phyloP scores from a whole-genome alignment of 1,140 invertebrate species.

The Cataglyphis hispanica region DNA sequence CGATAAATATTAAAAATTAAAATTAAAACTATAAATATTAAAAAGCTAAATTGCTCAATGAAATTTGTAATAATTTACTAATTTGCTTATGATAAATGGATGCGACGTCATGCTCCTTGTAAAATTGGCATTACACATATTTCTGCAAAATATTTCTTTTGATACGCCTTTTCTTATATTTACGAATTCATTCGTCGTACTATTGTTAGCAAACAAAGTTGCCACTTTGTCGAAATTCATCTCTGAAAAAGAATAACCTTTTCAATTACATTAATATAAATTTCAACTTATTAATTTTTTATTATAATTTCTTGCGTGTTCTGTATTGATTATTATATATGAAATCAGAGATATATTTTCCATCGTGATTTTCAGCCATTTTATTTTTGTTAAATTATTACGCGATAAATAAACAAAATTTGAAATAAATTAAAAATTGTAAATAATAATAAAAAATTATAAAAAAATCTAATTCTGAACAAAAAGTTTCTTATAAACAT shows the following conservation, averaged over 20 bases:
- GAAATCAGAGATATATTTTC: too few species aligned
- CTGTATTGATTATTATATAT: too few species aligned
- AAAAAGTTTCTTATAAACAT: too few species aligned
- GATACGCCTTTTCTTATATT: neutral
- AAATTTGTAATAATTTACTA: neutral
- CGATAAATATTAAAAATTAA: neutral
- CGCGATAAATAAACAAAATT: neutral
- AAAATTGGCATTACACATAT: neutral
- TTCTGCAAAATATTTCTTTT: neutral
- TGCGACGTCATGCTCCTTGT: neutral
- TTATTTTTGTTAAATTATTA: too few species aligned
- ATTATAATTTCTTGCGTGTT: too few species aligned
- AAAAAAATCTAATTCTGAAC: too few species aligned
- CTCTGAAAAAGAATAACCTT: conserved; percentile 23
- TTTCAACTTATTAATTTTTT: neutral
- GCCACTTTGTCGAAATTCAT: neutral
- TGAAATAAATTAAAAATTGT: neutral
- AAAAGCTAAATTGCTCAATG: neutral
- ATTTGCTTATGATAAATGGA: neutral
- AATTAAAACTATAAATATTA: neutral
- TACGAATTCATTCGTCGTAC: neutral
- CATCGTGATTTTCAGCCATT: too few species aligned
- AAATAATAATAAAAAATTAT: neutral
- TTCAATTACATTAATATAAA: neutral
- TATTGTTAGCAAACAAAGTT: neutral